These are phyloP conservation scores for Lipotes vexillifer DNA, from an alignment of 2,113 vertebrate species.

Conservation along the genomic window DNA sequence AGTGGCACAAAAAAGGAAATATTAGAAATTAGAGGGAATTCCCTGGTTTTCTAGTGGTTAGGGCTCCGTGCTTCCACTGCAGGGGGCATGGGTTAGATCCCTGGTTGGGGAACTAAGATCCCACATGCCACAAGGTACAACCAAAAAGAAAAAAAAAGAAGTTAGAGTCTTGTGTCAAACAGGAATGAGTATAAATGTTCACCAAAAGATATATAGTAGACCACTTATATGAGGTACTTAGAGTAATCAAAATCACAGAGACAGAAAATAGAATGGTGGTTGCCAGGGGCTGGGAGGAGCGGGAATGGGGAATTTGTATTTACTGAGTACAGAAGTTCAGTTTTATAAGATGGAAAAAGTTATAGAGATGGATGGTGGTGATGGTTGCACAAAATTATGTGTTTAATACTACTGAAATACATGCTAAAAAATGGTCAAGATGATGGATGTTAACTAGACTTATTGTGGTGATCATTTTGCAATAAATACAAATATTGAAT, in stretches of 20 bases:
- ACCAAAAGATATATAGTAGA: neutral
- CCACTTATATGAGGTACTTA: neutral
- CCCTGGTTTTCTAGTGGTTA: too few relatives aligned
- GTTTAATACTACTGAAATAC: neutral
- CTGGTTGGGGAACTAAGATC: too few relatives aligned
- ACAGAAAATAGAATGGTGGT: neutral
- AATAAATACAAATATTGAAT: neutral
- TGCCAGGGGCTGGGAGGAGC: neutral
- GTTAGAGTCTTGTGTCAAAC: neutral
- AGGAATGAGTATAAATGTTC: neutral
- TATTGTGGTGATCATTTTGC: neutral
- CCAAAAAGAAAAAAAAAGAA: neutral
- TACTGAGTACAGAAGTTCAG: neutral
- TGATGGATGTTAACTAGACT: neutral
- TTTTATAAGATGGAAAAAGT: neutral
- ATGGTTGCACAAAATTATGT: neutral
- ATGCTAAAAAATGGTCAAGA: neutral
- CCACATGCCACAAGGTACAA: too few relatives aligned
- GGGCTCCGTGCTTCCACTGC: too few relatives aligned
- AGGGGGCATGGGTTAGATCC: too few relatives aligned
- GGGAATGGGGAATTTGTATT: neutral
- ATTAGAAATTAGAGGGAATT: neutral
- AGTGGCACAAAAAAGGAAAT: neutral
- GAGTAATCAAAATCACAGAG: neutral
- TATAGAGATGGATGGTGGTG: neutral